phyloP scores from a whole-genome alignment of 2,888 invertebrate species.

The Nipponacmea schrenckii region DNA sequence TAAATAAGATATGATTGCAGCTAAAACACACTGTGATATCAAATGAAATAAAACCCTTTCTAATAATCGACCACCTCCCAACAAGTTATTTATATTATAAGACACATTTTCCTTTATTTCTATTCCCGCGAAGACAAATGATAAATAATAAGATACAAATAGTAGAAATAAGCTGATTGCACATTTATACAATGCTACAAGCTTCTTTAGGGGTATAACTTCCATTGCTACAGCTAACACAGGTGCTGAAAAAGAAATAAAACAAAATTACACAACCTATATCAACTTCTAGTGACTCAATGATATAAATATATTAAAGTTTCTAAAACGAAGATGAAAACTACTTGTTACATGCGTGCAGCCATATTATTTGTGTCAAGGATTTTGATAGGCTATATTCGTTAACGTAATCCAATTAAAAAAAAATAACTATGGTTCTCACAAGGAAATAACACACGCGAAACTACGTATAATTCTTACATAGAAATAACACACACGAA shows the following conservation, averaged over 20 bases:
- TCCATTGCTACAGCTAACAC: slow-evolving; percentile 69
- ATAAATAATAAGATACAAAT: slow-evolving; percentile 68
- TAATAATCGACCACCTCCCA: slow-evolving; percentile 53
- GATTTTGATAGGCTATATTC: no score
- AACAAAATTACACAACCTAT: no score
- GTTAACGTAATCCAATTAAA: no score
- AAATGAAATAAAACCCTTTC: slow-evolving; percentile 62
- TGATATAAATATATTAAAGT: no score
- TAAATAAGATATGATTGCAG: slow-evolving; percentile 64
- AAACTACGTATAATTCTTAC: no score
- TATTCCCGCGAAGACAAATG: slow-evolving; percentile 68
- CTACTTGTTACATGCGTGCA: no score
- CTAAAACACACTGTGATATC: slow-evolving; percentile 63
- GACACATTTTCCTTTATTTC: slow-evolving; percentile 33
- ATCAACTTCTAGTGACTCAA: no score
- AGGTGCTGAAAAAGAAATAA: slow-evolving; percentile 65
- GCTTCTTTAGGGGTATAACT: slow-evolving; percentile 69
- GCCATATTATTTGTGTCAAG: no score
- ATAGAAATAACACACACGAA: no score
- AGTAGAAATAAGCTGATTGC: slow-evolving; percentile 68
- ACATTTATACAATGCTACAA: slow-evolving; percentile 71
- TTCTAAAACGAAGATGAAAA: no score
- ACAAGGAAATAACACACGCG: no score
- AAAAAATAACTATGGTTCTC: no score
- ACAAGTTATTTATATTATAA: slow-evolving; percentile 35